These are phyloP conservation scores for Brenthis ino DNA, from an alignment of 2,888 invertebrate genomes.

Conservation along the genomic window DNA sequence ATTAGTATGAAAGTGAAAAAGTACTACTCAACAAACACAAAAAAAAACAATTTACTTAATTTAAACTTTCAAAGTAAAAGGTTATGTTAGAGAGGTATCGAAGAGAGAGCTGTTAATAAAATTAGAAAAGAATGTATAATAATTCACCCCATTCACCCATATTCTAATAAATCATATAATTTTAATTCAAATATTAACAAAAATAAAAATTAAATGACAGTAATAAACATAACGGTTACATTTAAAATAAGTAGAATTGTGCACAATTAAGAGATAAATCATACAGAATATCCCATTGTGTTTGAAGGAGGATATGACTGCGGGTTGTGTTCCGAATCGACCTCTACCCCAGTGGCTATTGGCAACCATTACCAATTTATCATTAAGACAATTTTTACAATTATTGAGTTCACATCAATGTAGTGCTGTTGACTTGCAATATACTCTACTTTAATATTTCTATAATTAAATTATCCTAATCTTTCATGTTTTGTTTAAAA, in stretches of 20 bases:
- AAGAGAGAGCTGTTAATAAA: no score
- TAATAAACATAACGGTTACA: slow-evolving; percentile 60
- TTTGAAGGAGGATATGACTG: slow-evolving; percentile 78
- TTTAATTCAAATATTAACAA: not conserved
- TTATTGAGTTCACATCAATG: slow-evolving; percentile 73
- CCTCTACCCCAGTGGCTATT: slow-evolving; percentile 73
- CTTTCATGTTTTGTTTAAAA: no score
- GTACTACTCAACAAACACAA: no score
- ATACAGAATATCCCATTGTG: slow-evolving; percentile 71
- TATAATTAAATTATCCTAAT: not conserved
- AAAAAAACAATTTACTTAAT: no score
- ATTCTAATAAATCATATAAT: not conserved
- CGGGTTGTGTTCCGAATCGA: slow-evolving; percentile 65
- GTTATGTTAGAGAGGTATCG: no score
- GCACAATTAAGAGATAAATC: slow-evolving; percentile 80
- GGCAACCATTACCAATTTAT: slow-evolving; percentile 81
- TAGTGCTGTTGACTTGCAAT: slow-evolving; percentile 41
- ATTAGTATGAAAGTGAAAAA: no score
- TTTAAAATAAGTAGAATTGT: slow-evolving; percentile 61
- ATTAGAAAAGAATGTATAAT: no score
- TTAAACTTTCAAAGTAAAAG: no score
- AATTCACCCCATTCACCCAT: no score
- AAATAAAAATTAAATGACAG: slow-evolving; percentile 54
- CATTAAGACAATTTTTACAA: slow-evolving; percentile 82
- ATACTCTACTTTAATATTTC: slow-evolving; percentile 57